Evolutionary conservation across 2,113 vertebrate genomes (phyloP).

Genomic region (Orthonyx spaldingii): DNA sequence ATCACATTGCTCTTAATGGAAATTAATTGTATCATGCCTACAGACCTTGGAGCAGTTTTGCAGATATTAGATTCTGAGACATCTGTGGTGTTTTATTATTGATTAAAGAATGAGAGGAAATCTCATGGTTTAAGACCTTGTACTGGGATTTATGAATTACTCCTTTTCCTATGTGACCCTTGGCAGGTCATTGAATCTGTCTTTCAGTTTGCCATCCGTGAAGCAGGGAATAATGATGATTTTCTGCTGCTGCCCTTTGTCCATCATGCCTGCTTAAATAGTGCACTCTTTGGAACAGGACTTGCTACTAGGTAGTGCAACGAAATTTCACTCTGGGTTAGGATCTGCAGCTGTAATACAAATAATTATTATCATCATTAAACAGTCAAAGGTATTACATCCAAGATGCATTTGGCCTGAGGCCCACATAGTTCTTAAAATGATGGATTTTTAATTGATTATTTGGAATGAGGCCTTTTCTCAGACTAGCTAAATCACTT

Average conservation of each 20-base stretch:
- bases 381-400: constrained; percentile 42
- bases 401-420: constrained; percentile 43
- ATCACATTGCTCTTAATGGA: background rate
- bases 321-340: background rate
- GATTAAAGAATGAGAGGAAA: constrained; percentile 35
- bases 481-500: constrained; percentile 45
- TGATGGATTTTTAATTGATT: constrained; percentile 67
- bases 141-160: constrained; percentile 43
- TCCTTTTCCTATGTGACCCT: constrained; percentile 29
- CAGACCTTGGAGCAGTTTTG: constrained; percentile 33
- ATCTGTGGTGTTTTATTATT: constrained; percentile 31
- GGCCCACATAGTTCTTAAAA: constrained; percentile 38
- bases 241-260: constrained; percentile 26
- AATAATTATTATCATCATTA: constrained; percentile 41
- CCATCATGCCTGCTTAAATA: constrained; percentile 27
- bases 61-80: constrained; percentile 28
- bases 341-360: constrained; percentile 26
- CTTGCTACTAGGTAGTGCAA: background rate
- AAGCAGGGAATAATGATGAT: constrained; percentile 31
- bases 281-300: background rate
- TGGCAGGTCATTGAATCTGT: constrained; percentile 34
- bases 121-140: constrained; percentile 26
- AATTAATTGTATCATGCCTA: background rate
- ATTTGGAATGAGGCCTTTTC: constrained; percentile 53
- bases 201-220: constrained; percentile 18